Base-by-base conservation (phyloP, 1,140 invertebrate genomes). In the Bombus balteatus region DNA sequence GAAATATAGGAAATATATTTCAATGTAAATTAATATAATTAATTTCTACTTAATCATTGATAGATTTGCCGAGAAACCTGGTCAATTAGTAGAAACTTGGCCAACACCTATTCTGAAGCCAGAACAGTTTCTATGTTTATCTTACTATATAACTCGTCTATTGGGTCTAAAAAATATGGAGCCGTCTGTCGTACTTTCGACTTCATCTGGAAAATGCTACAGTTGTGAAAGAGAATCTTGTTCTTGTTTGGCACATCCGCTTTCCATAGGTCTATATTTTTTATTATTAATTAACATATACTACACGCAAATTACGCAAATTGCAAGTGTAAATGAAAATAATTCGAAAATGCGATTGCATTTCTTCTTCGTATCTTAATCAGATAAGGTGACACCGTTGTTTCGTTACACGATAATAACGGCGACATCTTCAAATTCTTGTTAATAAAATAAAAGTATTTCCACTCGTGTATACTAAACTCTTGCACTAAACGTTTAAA, bases 91-190 rank as follows among this genome's bases (percentile, higher is more conserved):
- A 28, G 65, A 47, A 28, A 9, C 59, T 68, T 72, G 47, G 1
- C 32, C 37, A 81, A 84, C 73, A 6, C 57, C 88, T 10, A 34
- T 87, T 37, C n/a, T 85, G 59, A 89, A 73, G 39, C 87, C 89
- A 39, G 84, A 87, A 83, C 87, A 90, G 18, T 87, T 83, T 53
- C 85, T 82, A 18, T 57, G 47, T 28, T 74, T 90, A 25, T 83
- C 34, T 47, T 89, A 89, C 41, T 47, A 89, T 15, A 68, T 89
- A 22, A 34, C 77, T n/a, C 88, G 86, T 71, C 73, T 90, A 18
- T 25, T 89, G 10, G 9, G 85, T 18, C 77, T 68, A 70, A 34
- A 75, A 57, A n/a, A 9, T 18, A 32, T 87, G 1, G 37, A 70
- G 57, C 53, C 28, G 18, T 39, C 9, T 18, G 18, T 13, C 12